phyloP scores from a whole-genome alignment of 2,797 vertebrate genomes.

The Smutsia temminckii region DNA sequence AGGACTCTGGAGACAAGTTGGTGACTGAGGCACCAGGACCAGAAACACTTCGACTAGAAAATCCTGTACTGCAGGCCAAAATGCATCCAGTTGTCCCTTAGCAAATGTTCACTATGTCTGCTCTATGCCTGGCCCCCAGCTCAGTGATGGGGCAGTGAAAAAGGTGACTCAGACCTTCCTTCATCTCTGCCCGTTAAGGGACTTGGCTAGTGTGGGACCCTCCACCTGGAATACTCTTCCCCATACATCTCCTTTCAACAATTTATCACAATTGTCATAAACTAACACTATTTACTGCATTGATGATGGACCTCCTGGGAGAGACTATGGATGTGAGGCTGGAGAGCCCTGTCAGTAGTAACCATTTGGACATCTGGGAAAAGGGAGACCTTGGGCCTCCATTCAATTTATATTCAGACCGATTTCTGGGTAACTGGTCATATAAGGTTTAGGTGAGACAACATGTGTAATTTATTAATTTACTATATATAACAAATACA shows the following conservation, averaged over 20 bases:
- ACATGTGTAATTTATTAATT: neutral
- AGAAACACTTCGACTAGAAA: neutral
- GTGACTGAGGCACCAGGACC: neutral
- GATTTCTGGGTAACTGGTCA: neutral
- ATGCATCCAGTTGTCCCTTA: neutral
- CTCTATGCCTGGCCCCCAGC: neutral
- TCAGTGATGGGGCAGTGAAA: neutral
- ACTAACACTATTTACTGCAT: neutral
- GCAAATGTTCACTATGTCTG: neutral
- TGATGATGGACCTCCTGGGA: neutral
- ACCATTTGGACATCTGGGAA: neutral
- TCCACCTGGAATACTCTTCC: neutral
- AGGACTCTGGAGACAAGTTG: neutral
- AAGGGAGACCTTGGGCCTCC: neutral
- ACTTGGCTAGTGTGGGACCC: neutral
- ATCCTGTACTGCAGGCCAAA: neutral
- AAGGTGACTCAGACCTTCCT: neutral
- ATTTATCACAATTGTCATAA: neutral
- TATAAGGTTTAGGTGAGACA: neutral
- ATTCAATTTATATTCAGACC: neutral
- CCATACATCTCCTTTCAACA: neutral
- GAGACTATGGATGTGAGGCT: neutral
- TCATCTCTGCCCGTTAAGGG: neutral
- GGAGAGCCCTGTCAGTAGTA: neutral
- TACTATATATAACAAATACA: neutral